Percentiles rank a stretch among this genome's conserved stretches.
These are phyloP conservation scores for Syngnathus scovelli DNA, from an alignment of 2,113 vertebrate genomes.

Conservation along the genomic window DNA sequence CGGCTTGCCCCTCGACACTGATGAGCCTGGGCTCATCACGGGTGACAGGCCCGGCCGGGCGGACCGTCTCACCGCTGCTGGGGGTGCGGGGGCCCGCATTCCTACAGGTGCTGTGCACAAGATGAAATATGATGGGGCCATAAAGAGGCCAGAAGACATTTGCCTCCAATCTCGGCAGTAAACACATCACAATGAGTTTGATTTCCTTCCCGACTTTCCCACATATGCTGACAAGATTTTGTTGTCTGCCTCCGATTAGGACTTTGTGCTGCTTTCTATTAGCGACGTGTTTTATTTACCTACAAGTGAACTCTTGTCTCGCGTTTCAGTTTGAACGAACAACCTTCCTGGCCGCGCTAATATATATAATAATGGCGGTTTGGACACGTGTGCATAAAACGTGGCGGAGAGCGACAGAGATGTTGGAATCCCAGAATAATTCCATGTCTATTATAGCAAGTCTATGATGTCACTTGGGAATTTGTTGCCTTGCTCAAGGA, in stretches of 20 bases:
- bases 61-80: conserved; percentile 26
- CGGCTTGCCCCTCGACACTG: conserved; percentile 45
- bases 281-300: background rate
- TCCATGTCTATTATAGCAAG: background rate
- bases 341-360: background rate
- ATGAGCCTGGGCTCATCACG: conserved; percentile 33
- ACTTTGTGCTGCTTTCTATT: background rate
- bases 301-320: background rate
- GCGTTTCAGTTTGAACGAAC: background rate
- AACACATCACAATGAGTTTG: no score
- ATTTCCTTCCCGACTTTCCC: background rate
- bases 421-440: background rate
- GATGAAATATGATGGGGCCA: conserved; percentile 5
- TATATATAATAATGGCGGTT: background rate
- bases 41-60: conserved; percentile 35
- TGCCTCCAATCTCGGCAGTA: background rate
- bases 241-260: background rate
- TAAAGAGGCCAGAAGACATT: background rate
- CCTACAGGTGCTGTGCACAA: conserved; percentile 1
- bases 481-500: background rate
- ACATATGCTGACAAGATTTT: background rate
- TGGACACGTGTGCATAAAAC: conserved; percentile 2
- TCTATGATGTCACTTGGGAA: background rate
- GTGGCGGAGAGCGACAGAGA: background rate
- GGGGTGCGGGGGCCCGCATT: conserved; percentile 15